phyloP scores from a whole-genome alignment of 2,113 vertebrate species.

The Burhinus oedicnemus region DNA sequence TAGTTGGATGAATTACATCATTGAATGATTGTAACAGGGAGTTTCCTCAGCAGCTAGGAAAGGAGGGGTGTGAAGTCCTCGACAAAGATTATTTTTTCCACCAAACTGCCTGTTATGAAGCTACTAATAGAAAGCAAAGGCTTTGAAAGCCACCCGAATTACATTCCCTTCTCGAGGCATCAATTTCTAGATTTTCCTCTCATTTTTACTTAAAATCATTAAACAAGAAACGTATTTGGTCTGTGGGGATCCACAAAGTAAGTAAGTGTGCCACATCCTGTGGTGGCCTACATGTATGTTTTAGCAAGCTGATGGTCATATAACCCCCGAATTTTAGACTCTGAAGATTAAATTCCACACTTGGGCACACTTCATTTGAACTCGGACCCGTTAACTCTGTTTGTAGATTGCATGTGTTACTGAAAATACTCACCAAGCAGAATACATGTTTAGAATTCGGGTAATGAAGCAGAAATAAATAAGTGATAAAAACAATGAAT shows the following conservation, averaged over 20 bases:
- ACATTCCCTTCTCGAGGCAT: no score
- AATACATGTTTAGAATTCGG: background rate
- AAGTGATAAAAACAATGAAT: background rate
- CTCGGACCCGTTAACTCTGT: background rate
- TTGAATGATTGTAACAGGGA: background rate
- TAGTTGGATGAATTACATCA: rapidly evolving
- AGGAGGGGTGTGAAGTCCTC: background rate
- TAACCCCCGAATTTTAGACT: background rate
- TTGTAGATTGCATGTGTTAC: background rate
- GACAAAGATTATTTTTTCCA: background rate
- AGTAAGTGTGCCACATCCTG: background rate
- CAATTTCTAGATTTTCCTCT: background rate
- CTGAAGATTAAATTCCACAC: background rate
- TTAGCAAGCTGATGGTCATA: background rate
- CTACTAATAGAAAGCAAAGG: background rate
- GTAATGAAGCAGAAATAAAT: background rate
- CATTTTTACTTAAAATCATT: background rate
- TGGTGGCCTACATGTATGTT: background rate
- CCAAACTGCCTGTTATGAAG: rapidly evolving
- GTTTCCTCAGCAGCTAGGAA: background rate
- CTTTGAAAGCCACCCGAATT: background rate
- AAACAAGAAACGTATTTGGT: background rate
- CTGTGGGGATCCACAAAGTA: background rate
- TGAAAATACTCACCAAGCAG: background rate
- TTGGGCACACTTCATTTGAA: background rate